Percentiles rank a stretch among this genome's conserved stretches.
Evolutionary conservation across 2,797 vertebrate genomes (phyloP).

Genomic region (Taenioides sp.): DNA sequence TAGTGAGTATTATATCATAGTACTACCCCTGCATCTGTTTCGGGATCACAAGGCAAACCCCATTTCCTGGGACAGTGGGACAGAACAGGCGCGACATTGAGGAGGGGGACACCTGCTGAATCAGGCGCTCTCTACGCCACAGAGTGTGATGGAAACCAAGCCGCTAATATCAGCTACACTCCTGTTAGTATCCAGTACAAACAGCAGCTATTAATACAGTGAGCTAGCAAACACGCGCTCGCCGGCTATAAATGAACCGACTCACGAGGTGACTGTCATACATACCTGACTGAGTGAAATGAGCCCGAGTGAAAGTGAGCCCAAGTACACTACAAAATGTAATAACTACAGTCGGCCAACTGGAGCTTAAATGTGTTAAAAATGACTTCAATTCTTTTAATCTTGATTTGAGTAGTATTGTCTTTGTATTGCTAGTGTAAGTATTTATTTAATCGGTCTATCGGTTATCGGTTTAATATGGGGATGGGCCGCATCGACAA

Average conservation of each 20-base stretch:
- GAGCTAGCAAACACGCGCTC: slow-evolving; percentile 57
- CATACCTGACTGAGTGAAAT: slow-evolving; percentile 46
- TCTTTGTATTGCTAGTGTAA: no score
- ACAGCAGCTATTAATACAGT: slow-evolving; percentile 70
- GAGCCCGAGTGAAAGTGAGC: background rate
- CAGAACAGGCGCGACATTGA: slow-evolving; percentile 47
- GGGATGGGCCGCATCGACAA: no score
- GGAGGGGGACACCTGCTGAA: slow-evolving; percentile 74
- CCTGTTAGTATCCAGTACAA: slow-evolving; percentile 64
- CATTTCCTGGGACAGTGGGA: slow-evolving; percentile 35
- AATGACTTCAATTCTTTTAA: background rate
- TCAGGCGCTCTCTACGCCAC: slow-evolving; percentile 73
- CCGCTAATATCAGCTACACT: slow-evolving; percentile 62
- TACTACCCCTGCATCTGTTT: slow-evolving; percentile 15
- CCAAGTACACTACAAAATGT: background rate
- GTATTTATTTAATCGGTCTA: no score
- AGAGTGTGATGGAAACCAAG: slow-evolving; percentile 75
- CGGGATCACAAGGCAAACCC: slow-evolving; percentile 58
- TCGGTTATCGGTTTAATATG: no score
- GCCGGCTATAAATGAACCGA: slow-evolving; percentile 69
- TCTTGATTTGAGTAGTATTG: no score
- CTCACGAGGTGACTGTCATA: slow-evolving; percentile 71
- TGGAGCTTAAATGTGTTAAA: background rate
- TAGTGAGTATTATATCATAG: slow-evolving; percentile 2
- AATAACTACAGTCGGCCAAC: background rate